Base-by-base conservation (phyloP, 2,888 invertebrate species). In the Sminthurinus aureus region DNA sequence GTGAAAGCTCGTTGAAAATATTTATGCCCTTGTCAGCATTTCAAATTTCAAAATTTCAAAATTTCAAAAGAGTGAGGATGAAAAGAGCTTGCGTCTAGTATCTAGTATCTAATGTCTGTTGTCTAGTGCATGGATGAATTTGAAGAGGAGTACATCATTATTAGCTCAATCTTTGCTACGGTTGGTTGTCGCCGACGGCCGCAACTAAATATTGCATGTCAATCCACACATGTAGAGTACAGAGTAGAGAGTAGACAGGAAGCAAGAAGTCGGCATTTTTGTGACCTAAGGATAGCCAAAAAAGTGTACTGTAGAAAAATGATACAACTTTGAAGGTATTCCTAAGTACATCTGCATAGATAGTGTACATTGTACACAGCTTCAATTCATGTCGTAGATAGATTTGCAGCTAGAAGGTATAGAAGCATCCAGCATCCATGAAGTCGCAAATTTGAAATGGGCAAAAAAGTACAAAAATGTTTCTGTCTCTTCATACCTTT, bases 401-500 rank as follows among this genome's bases (percentile, higher is more conserved):
- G 38, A 38, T 38, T 38, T 38, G 1, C 38, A 38, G 6, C 3
- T 38, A 38, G 58, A 58, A 58, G 58, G 58, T 2, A 58, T 58
- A 2, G 1, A 58, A 58, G 9, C 58, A 58, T 58, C 58, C 58
- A 18, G 6, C 38, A 38, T 38, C 38, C 73, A 73, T 26, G 51
- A 52, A 76, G 76, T 76, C n/a, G 58, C 58, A 58, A 13, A 58
- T 58, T 58, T 58, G 58, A 58, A 58, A 58, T 58, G 58, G 50
- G 79, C 50, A 73, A 66, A 79, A 51, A 67, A 83, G 80, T 74
- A 38, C 38, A 38, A 38, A 38, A 38, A 38, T 38, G 38, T 38
- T 38, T 38, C 38, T 38, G 38, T 38, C 38, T 84, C 82, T 84
- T 82, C 84, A 82, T 84, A 84, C 84, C 84, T 84, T 84, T 58